Percentiles rank a stretch among this genome's conserved stretches.
Evolutionary conservation across 1,140 invertebrate genomes (phyloP).

Genomic region (Formica selysi): DNA sequence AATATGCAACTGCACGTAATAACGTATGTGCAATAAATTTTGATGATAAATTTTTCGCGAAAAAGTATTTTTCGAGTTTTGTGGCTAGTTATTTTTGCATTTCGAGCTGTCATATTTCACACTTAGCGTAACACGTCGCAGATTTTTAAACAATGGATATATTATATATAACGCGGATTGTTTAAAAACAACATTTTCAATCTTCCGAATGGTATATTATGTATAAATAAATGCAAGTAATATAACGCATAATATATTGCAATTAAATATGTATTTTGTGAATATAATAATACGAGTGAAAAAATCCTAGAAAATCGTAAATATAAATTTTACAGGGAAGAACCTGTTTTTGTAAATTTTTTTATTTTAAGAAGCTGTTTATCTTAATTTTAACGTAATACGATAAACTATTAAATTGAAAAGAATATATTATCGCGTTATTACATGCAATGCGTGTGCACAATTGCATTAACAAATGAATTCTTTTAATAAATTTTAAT

Average conservation of each 20-base stretch:
- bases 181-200: conserved; percentile 6
- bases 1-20: conserved; percentile 38
- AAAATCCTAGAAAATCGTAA: too few species aligned
- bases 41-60: conserved; percentile 27
- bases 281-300: too few species aligned
- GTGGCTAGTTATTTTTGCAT: conserved; percentile 26
- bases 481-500: conserved; percentile 1
- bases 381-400: too few species aligned
- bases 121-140: background rate
- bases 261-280: background rate
- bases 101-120: conserved; percentile 15
- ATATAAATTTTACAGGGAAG: background rate
- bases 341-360: background rate
- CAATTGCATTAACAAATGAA: background rate
- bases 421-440: background rate
- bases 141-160: background rate
- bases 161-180: background rate
- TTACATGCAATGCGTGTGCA: background rate
- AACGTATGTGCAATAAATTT: conserved; percentile 27
- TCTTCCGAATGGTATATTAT: background rate
- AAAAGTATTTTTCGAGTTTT: conserved; percentile 14
- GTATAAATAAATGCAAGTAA: background rate
- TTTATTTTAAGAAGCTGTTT: background rate
- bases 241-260: background rate
- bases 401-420: background rate